phyloP scores from a whole-genome alignment of 2,113 vertebrate species.

The Arizona elegans region DNA sequence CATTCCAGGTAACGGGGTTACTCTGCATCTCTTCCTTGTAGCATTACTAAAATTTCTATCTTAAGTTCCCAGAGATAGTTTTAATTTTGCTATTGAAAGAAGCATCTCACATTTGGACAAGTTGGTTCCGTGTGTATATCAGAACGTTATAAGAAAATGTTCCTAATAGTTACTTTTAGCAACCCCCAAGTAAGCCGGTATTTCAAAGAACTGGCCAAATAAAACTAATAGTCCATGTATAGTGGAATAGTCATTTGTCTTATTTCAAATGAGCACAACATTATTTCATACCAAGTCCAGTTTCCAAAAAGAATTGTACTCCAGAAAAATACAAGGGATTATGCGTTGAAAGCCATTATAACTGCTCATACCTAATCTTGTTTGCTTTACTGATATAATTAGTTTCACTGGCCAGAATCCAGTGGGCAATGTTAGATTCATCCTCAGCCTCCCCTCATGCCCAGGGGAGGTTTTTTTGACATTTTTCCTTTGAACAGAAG shows the following conservation, averaged over 20 bases:
- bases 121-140: background rate
- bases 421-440: background rate
- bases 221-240: background rate
- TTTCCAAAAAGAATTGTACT: background rate
- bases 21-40: background rate
- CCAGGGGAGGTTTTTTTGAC: background rate
- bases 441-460: background rate
- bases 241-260: background rate
- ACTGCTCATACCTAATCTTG: background rate
- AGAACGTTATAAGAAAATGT: background rate
- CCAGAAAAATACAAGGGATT: background rate
- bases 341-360: background rate
- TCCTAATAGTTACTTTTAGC: background rate
- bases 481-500: background rate
- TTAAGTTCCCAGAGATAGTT: background rate
- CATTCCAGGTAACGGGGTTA: background rate
- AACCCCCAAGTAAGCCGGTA: background rate
- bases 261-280: background rate
- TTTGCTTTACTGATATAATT: background rate
- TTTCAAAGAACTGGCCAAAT: background rate
- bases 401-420: background rate
- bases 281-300: slow-evolving; percentile 3
- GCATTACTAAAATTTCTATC: background rate
- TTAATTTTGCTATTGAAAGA: background rate
- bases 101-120: background rate